Base-by-base conservation (phyloP, 2,113 vertebrate species). In the Lamprotornis superbus region DNA sequence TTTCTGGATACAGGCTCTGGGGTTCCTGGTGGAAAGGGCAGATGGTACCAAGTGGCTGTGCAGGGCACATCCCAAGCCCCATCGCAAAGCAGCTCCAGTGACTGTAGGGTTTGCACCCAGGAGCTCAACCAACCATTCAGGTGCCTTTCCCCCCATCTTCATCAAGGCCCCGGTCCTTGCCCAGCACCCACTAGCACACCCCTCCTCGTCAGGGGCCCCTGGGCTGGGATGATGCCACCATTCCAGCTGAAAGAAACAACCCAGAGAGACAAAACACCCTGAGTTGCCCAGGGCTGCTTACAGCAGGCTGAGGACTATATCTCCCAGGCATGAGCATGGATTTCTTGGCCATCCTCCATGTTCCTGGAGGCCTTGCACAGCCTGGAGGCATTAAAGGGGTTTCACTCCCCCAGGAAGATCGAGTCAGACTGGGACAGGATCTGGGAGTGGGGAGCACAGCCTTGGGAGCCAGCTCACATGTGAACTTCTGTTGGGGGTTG, bases 361-460 rank as follows among this genome's bases (percentile, higher is more conserved):
- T 3, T 14, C 35, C n/a, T 46, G 39, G 27, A 91, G 24, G 27
- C 11, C 16, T 70, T 0, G 0, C 55, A 73, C 31, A 47, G 8
- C 33, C 59, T 37, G 20, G 23, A 25, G 47, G 13, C 46, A 78
- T 17, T 0, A 1, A 1, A 76, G 21, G 16, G 28, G 22, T 55
- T 92, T 68, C 40, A 7, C 2, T 77, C 11, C 12, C 15, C 7
- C 2, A 5, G 20, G 17, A 50, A 86, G 75, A 61, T 8, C 30
- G 47, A 74, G 6, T 39, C 39, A 57, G 37, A 18, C 46, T 0
- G 0, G 23, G 59, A 46, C n/a, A 55, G 80, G 73, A 42, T 25
- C 56, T 65, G 33, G 23, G 31, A 80, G 55, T 1, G 0, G 22
- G 53, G 17, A 70, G 23, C 1, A 1, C 10, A 37, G 49, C 10